Evolutionary conservation across 2,113 vertebrate genomes (phyloP), one percentile per base, ranked within the genome.

Genomic region (Gallinago jamesoni): DNA sequence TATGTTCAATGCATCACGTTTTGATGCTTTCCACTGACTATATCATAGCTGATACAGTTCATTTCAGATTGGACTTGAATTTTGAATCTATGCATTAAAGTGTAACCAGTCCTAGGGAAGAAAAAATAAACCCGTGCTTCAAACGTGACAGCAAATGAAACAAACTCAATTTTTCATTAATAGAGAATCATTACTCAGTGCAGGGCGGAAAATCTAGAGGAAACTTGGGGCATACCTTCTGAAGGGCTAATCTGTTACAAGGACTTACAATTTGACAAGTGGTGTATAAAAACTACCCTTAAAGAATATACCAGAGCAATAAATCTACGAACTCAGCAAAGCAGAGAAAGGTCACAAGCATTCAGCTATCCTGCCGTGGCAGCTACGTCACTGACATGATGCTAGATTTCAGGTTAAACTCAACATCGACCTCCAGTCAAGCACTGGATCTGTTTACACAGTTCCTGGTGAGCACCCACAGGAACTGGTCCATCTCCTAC

Each of bases 1-100:
- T 43, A 70, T 4, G n/a, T 31, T 72, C 69, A 59, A 55, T 90
- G 77, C 81, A 87, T 96, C 85, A 84, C 21, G 24, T 86, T 93
- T 89, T 92, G 69, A 82, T 89, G 91, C 81, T 85, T 91, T 82
- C 67, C 79, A 53, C 63, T 87, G 86, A 91, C 69, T 93, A 7
- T 28, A 90, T 93, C 90, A 87, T 30, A 93, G 79, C 80, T 87
- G 76, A 64, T 89, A 84, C 57, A 90, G 84, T 91, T 96, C 91
- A 95, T 85, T 88, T 94, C 76, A 73, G 84, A 66, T 78, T 52
- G 88, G 83, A 69, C 69, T 74, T 47, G 60, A 81, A 90, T 97
- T 96, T 95, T 93, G 87, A 96, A 95, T 92, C 90, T 27, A 78
- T 89, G 84, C 84, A 91, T 93, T 93, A 90, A 94, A 96, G 95